phyloP scores from a whole-genome alignment of 2,888 invertebrate genomes.

The Onchidella celtica region DNA sequence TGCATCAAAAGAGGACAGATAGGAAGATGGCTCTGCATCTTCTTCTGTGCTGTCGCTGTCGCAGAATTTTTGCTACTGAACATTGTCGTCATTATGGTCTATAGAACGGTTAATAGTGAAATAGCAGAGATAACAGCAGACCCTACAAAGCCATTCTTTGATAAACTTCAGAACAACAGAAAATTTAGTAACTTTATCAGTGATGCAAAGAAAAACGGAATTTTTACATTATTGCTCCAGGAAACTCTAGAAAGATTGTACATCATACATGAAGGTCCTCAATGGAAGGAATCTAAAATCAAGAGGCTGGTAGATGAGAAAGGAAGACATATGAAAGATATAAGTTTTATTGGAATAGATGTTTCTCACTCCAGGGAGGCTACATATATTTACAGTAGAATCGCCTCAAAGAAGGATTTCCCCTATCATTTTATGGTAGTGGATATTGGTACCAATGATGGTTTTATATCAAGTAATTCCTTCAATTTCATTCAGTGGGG shows the following conservation, averaged over 20 bases:
- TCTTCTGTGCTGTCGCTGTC: conserved; percentile 52
- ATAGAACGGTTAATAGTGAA: conserved; percentile 46
- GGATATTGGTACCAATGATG: conserved; percentile 75
- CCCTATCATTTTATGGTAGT: conserved; percentile 61
- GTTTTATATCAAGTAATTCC: conserved; percentile 71
- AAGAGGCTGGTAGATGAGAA: background rate
- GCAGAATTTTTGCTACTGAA: conserved; percentile 63
- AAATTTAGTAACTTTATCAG: conserved; percentile 52
- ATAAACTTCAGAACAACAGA: conserved; percentile 55
- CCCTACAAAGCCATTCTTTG: conserved; percentile 46
- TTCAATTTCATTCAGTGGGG: conserved; percentile 73
- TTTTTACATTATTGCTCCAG: conserved; percentile 60
- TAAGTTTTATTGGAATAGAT: conserved; percentile 63
- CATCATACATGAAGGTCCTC: conserved; percentile 51
- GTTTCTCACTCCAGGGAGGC: conserved; percentile 69
- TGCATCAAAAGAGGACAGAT: conserved; percentile 3
- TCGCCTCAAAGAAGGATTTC: conserved; percentile 54
- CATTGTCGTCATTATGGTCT: conserved; percentile 53
- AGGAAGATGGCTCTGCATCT: conserved; percentile 22
- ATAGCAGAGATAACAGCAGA: conserved; percentile 50
- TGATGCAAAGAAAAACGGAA: conserved; percentile 62
- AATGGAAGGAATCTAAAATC: background rate
- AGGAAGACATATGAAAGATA: conserved; percentile 16
- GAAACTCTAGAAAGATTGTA: conserved; percentile 66
- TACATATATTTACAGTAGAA: conserved; percentile 61